Evolutionary conservation across 92 coral and sea anemone species (phyloP).

Genomic region (Porites lobata): DNA sequence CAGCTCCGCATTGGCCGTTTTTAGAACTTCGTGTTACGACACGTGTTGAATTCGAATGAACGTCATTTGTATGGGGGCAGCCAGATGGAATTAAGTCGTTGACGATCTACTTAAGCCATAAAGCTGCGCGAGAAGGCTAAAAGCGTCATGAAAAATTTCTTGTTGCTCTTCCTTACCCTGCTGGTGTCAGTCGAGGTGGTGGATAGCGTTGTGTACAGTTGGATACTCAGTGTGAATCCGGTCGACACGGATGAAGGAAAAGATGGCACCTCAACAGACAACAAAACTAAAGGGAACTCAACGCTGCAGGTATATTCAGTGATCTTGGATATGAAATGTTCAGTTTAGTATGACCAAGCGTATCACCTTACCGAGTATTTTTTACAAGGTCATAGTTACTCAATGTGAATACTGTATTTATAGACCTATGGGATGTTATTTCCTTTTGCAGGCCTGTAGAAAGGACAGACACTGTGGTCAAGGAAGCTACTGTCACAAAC

Average conservation of each 20-base stretch:
- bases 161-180: constrained; percentile 50
- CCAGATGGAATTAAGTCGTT: constrained; percentile 42
- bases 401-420: not conserved
- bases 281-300: constrained; percentile 44
- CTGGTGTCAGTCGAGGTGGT: constrained; percentile 55
- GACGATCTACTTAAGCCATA: constrained; percentile 41
- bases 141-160: constrained; percentile 60
- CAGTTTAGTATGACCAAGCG: not conserved
- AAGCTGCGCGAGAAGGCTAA: not conserved
- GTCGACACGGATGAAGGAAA: constrained; percentile 45
- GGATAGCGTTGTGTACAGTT: constrained; percentile 88
- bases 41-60: constrained; percentile 72
- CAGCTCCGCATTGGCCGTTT: constrained; percentile 57
- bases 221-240: constrained; percentile 84
- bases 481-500: constrained; percentile 90
- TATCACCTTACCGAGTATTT: not conserved
- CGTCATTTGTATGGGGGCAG: constrained; percentile 57
- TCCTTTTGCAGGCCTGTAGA: constrained; percentile 64
- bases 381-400: not conserved
- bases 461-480: constrained; percentile 87
- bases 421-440: not conserved
- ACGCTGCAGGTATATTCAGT: constrained; percentile 26
- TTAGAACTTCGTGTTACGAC: constrained; percentile 69
- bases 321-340: not conserved
- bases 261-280: constrained; percentile 1